Percentiles rank a stretch among this genome's conserved stretches.
phyloP scores from a whole-genome alignment of 2,113 vertebrate species.

The Ramphastos sulfuratus region DNA sequence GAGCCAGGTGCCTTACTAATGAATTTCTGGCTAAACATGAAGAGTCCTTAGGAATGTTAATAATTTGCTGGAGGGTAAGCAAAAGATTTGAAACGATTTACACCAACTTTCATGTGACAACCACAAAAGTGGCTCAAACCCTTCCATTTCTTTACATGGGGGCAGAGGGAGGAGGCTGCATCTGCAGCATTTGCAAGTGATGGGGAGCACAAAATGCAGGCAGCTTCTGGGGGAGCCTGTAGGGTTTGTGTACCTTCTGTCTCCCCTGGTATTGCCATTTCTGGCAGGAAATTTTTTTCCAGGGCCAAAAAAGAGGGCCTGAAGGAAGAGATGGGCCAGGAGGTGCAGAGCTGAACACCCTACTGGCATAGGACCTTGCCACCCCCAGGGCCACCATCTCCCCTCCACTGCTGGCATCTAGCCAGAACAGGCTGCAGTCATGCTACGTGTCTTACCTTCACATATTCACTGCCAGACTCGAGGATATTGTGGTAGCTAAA shows the following conservation, averaged over 20 bases:
- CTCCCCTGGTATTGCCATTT: not conserved
- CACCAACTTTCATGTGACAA: constrained; percentile 53
- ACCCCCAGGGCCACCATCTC: not conserved
- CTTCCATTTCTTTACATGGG: not conserved
- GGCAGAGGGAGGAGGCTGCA: not conserved
- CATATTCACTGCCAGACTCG: constrained; percentile 75
- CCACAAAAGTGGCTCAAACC: constrained; percentile 24
- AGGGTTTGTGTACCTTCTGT: not conserved
- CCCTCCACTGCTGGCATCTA: not conserved
- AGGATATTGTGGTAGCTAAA: constrained; percentile 66
- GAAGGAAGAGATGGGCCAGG: not conserved
- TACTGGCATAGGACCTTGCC: accelerated
- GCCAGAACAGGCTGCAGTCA: not conserved
- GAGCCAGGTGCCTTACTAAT: constrained; percentile 47
- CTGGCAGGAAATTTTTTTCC: not conserved
- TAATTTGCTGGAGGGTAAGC: constrained; percentile 68
- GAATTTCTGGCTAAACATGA: constrained; percentile 69
- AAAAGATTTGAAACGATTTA: constrained; percentile 65
- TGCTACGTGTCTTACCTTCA: constrained; percentile 71
- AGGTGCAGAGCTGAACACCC: not conserved
- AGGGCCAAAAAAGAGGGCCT: not conserved
- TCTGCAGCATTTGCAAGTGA: not conserved
- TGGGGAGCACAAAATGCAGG: not conserved
- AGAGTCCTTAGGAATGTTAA: constrained; percentile 71
- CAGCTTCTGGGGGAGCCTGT: not conserved